These are phyloP conservation scores for Xanthorhoe designata DNA, from an alignment of 2,888 invertebrate genomes.

Conservation along the genomic window DNA sequence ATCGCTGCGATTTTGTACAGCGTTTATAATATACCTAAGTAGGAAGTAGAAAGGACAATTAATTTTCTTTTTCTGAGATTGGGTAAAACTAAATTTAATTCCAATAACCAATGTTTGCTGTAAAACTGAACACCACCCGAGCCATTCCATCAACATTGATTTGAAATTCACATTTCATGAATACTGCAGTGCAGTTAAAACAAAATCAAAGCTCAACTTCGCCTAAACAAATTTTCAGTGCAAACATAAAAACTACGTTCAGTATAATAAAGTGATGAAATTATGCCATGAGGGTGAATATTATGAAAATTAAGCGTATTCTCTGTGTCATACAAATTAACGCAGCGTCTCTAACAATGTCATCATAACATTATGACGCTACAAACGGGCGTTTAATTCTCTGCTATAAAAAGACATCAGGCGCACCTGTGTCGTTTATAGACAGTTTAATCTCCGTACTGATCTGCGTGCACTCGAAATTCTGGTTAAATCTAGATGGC, in stretches of 20 bases:
- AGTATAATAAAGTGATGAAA: constrained; percentile 23
- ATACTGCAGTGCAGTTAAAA: not conserved
- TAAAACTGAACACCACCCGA: too few relatives aligned
- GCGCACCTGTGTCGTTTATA: too few relatives aligned
- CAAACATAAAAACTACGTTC: constrained; percentile 1
- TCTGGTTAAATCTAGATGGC: too few relatives aligned
- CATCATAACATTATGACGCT: constrained; percentile 32
- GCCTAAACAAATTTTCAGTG: not conserved
- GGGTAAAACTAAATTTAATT: too few relatives aligned
- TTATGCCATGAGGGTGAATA: constrained; percentile 22
- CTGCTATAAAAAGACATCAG: too few relatives aligned
- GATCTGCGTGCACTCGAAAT: too few relatives aligned
- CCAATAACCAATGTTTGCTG: too few relatives aligned
- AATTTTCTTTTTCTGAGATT: too few relatives aligned
- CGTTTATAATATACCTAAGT: too few relatives aligned
- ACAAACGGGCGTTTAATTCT: constrained; percentile 26
- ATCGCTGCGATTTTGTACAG: too few relatives aligned
- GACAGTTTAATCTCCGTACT: too few relatives aligned
- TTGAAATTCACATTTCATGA: not conserved
- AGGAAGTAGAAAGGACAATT: too few relatives aligned
- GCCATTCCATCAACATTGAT: not conserved
- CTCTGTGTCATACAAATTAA: constrained; percentile 42
- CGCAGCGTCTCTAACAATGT: constrained; percentile 41
- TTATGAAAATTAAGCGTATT: constrained; percentile 40
- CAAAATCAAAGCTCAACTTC: not conserved